Conservation (phyloP, 2,797 vertebrate genomes). For the Helarctos malayanus region DNA sequence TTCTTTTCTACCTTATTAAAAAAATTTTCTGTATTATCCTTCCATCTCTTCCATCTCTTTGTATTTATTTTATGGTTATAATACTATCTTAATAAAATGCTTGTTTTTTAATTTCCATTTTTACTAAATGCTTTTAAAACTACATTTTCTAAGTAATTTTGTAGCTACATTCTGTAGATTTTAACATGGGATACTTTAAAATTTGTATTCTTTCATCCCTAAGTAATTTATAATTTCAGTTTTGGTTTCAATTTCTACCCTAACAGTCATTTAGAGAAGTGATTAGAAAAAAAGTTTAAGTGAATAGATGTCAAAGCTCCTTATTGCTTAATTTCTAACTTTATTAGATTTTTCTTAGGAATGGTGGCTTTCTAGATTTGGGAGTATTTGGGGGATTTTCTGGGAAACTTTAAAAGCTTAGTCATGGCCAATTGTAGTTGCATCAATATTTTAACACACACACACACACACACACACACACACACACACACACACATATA, state of each 20-base stretch:
- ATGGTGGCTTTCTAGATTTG: background rate
- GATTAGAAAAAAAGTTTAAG: background rate
- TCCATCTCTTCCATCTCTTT: background rate
- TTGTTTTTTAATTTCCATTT: background rate
- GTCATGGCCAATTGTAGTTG: background rate
- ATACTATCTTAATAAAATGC: background rate
- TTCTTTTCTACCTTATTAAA: background rate
- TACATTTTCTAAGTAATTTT: background rate
- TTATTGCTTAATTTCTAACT: constrained; percentile 31
- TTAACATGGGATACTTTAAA: background rate
- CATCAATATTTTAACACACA: background rate
- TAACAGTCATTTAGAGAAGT: background rate
- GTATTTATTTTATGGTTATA: background rate
- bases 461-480: no score
- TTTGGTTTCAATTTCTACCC: background rate
- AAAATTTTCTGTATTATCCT: background rate
- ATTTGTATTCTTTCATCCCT: background rate
- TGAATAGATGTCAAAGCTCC: background rate
- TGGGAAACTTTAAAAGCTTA: background rate
- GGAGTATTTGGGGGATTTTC: background rate
- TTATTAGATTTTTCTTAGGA: background rate
- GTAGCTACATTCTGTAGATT: background rate
- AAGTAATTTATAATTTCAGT: constrained; percentile 4
- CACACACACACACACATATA: no score
- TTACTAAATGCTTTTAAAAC: background rate